phyloP scores from a whole-genome alignment of 2,888 invertebrate genomes.

The Odontocolon sp. region DNA sequence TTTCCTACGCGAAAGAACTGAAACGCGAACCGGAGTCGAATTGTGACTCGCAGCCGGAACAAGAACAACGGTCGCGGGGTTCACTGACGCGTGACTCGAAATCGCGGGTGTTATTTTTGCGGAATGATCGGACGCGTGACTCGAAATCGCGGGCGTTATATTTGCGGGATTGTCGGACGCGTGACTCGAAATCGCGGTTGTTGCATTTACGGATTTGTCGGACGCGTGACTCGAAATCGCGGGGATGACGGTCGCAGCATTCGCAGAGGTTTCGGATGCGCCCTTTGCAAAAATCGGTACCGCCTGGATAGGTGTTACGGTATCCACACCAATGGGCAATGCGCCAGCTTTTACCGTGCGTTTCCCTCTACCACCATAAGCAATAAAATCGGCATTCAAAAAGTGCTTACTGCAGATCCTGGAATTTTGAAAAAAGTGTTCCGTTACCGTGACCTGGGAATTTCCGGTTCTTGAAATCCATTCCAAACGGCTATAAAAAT shows the following conservation, averaged over 20 bases:
- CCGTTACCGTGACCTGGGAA: too few relatives aligned
- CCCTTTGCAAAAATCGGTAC: neutral
- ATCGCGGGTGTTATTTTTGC: neutral
- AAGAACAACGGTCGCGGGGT: neutral
- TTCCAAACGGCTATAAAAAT: neutral
- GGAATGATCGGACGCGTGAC: neutral
- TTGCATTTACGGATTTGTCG: too few relatives aligned
- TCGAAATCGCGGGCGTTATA: neutral
- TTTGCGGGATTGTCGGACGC: too few relatives aligned
- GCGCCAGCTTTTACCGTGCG: constrained; percentile 1
- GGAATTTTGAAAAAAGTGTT: neutral
- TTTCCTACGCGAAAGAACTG: neutral
- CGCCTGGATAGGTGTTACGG: neutral
- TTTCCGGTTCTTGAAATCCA: constrained; percentile 12
- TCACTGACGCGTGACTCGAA: neutral
- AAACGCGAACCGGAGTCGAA: neutral
- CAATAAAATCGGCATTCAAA: constrained; percentile 10
- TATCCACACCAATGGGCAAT: constrained; percentile 1
- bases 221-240: too few relatives aligned
- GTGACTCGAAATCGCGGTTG: too few relatives aligned
- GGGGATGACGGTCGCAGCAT: neutral
- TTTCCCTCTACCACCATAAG: constrained; percentile 6
- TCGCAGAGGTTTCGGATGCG: neutral
- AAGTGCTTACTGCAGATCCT: constrained; percentile 26
- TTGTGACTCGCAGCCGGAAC: neutral